A percentile compares a stretch with the other conserved stretches of the same genome.
Evolutionary conservation across 2,888 invertebrate species (phyloP).

Genomic region (Tenthredo scrophulariae): DNA sequence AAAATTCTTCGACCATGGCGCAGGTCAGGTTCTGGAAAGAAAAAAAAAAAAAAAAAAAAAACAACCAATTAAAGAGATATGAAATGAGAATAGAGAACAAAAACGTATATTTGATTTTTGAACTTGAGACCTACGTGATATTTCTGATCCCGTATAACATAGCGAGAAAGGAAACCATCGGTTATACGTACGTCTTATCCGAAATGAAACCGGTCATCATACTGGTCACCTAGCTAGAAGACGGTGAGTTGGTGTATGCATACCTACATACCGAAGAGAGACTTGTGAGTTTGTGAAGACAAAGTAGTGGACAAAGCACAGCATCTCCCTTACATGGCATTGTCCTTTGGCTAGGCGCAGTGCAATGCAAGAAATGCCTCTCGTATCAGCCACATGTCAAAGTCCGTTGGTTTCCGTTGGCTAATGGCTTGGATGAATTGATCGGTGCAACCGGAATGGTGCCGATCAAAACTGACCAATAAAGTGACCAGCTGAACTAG

Average conservation of each 20-base stretch:
- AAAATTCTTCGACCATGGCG: conserved; percentile 3
- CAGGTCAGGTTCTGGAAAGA: not conserved
- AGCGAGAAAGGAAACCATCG: not conserved
- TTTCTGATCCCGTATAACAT: not conserved
- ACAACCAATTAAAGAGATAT: not conserved
- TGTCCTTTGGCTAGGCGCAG: conserved; percentile 24
- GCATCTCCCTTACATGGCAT: conserved; percentile 38
- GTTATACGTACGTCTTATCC: conserved; percentile 16
- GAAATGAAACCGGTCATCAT: conserved; percentile 45
- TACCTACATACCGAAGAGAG: conserved; percentile 23
- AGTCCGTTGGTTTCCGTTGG: conserved; percentile 58
- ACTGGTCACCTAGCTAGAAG: not conserved
- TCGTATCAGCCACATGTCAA: conserved; percentile 58
- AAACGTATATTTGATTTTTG: no score
- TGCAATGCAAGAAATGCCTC: conserved; percentile 58
- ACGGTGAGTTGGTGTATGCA: not conserved
- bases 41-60: no score
- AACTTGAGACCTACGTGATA: not conserved
- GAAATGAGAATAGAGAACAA: not conserved
- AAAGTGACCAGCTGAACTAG: conserved; percentile 60
- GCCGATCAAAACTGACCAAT: conserved; percentile 60
- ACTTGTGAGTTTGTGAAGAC: conserved; percentile 13
- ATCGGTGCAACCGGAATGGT: conserved; percentile 56
- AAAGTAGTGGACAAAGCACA: conserved; percentile 48
- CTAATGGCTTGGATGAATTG: conserved; percentile 69